phyloP scores from a whole-genome alignment of 53 echinoderm and acorn worm species.

The Crossaster papposus region DNA sequence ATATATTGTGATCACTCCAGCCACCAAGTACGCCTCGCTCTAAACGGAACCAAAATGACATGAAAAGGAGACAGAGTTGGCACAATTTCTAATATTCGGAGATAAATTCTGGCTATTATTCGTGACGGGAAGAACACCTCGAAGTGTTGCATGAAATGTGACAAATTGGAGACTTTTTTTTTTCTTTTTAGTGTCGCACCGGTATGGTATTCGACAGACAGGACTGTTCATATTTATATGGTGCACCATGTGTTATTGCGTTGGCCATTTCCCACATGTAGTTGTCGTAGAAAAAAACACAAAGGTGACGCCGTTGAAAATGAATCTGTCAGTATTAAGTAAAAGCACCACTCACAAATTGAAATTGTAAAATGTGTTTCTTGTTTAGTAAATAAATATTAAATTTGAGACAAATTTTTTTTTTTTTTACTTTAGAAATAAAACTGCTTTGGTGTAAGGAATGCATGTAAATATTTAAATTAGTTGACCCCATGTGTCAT shows the following conservation, averaged over 20 bases:
- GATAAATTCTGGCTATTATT: background rate
- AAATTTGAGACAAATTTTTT: background rate
- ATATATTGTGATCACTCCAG: background rate
- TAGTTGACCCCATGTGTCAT: too few relatives aligned
- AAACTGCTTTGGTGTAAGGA: background rate
- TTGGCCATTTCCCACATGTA: background rate
- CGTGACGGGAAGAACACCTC: background rate
- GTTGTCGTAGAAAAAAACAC: too few relatives aligned
- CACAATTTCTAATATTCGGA: background rate
- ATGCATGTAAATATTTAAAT: too few relatives aligned
- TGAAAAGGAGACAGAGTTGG: background rate
- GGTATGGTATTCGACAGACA: background rate
- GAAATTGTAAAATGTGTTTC: too few relatives aligned
- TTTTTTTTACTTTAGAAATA: background rate
- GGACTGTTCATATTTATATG: background rate
- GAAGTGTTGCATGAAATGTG: background rate
- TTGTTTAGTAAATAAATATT: background rate
- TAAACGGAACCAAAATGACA: conserved; percentile 14
- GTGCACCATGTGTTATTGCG: conserved; percentile 7
- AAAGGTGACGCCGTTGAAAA: too few relatives aligned
- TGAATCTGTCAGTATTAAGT: too few relatives aligned
- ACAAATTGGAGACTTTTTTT: background rate
- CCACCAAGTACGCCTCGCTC: conserved; percentile 13
- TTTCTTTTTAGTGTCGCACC: background rate
- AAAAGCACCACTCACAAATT: too few relatives aligned